Evolutionary conservation across 2,888 invertebrate species (phyloP), one percentile per base, ranked within the genome.

Genomic region (Catocala nupta): DNA sequence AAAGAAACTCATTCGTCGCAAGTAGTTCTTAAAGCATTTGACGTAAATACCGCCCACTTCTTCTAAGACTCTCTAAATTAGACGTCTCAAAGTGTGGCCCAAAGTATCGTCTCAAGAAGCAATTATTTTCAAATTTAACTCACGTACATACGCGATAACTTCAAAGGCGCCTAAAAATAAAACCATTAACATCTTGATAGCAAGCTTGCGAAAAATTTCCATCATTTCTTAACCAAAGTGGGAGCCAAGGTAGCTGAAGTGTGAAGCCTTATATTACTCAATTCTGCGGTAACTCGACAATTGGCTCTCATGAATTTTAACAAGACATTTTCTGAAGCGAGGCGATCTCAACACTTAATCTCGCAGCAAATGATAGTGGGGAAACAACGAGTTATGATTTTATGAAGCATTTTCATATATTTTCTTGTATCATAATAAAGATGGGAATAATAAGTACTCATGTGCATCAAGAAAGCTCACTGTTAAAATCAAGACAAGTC

Each of bases 291-390:
- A 80, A 82, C 83, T 85, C 85, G 81, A 89, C 89, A 88, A 90
- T 90, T 88, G 87, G 81, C 73, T 70, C 86, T 91, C 91, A 90
- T 91, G 90, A 91, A 91, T 90, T 90, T 91, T 90, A 90, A 83
- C 81, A 48, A 88, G 88, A 75, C 81, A 88, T 89, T 90, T 89
- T 88, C 90, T 87, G 82, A 70, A 75, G 81, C 78, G 66, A 47
- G n/a, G 39, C 39, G 16, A 45, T 52, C 47, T 36, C 5, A n/a
- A 39, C 45, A 47, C 52, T 52, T 59, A 59, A 52, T 52, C 9
- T 25, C 12, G n/a, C n/a, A 33, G 25, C 16, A 12, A 51, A 52
- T 11, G 25, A 47, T 52, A 45, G 52, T 52, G 52, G 47, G 0
- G n/a, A 59, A 52, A 51, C 9, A 51, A 58, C 8, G 11, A 36